Evolutionary conservation across 2,888 invertebrate genomes (phyloP).

Genomic region (Actias luna): DNA sequence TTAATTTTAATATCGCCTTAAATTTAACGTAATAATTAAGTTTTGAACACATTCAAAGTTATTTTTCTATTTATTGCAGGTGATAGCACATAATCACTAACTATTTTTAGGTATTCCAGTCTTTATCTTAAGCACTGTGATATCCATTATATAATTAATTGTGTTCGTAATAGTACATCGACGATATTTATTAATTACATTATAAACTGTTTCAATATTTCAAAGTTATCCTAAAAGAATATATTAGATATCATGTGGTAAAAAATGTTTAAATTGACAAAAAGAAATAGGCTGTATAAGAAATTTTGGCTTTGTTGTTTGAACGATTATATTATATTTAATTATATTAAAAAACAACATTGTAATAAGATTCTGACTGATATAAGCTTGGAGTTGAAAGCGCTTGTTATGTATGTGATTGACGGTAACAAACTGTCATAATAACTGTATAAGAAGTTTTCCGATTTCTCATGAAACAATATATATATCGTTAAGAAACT

Average conservation of each 20-base stretch:
- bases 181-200: background rate
- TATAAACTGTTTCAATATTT: background rate
- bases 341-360: background rate
- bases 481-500: background rate
- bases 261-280: background rate
- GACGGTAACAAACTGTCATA: slow-evolving; percentile 60
- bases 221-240: background rate
- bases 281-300: background rate
- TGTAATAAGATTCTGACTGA: slow-evolving; percentile 29
- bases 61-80: slow-evolving; percentile 23
- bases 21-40: slow-evolving; percentile 37
- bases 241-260: background rate
- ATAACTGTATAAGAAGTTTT: slow-evolving; percentile 23
- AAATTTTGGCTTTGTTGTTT: background rate
- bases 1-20: slow-evolving; percentile 37
- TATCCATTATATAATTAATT: background rate
- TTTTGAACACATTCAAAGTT: slow-evolving; percentile 36
- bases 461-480: background rate
- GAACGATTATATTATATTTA: background rate
- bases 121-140: background rate
- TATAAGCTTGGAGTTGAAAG: slow-evolving; percentile 54
- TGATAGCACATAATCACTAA: background rate
- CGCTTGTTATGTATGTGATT: slow-evolving; percentile 47
- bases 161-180: background rate
- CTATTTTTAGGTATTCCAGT: background rate